Base-by-base conservation (phyloP, 2,113 vertebrate genomes). In the Xiphias gladius region DNA sequence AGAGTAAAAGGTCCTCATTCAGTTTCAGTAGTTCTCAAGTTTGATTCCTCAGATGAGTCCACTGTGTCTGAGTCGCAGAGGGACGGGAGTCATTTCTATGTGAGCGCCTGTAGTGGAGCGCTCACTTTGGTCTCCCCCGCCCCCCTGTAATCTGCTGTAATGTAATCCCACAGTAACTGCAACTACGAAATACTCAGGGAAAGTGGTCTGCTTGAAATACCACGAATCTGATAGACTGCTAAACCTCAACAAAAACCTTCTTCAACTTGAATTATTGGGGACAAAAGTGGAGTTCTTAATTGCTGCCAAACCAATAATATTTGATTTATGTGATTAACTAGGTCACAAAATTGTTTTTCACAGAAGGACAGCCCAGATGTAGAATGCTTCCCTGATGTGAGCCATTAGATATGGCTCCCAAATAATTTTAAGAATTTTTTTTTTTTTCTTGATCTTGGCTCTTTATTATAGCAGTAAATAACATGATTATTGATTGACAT, bases 111-210 rank as follows among this genome's bases (percentile, higher is more conserved):
- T 70, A 86, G 65, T 48, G 16, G 75, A 82, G 69, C 52, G 64
- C 73, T 66, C 70, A 63, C 82, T 55, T 50, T 12, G 35, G 77
- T 52, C 86, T 85, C 83, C 82, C 73, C 82, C 89, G 63, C 80
- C 88, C 89, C 70, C 39, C 76, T 79, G 50, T 64, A 83, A 75
- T 85, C 76, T 68, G 76, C 73, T 78, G 77, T 14, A 72, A 72
- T 72, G 79, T 75, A 88, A 79, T 76, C 71, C 70, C 4, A 12
- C 35, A 84, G 59, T 69, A 81, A 76, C 78, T 68, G 69, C 82
- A 35, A 28, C 77, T 58, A 8, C 54, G 58, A 59, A 81, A 57
- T 54, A 76, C 24, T 58, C 37, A 24, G 37, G 61, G 22, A 82
- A 67, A n/a, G 69, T 30, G 8, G 20, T 64, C 71, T 73, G 55